These are phyloP conservation scores for Phalacrocorax carbo DNA, from an alignment of 2,113 vertebrate genomes.

Conservation along the genomic window DNA sequence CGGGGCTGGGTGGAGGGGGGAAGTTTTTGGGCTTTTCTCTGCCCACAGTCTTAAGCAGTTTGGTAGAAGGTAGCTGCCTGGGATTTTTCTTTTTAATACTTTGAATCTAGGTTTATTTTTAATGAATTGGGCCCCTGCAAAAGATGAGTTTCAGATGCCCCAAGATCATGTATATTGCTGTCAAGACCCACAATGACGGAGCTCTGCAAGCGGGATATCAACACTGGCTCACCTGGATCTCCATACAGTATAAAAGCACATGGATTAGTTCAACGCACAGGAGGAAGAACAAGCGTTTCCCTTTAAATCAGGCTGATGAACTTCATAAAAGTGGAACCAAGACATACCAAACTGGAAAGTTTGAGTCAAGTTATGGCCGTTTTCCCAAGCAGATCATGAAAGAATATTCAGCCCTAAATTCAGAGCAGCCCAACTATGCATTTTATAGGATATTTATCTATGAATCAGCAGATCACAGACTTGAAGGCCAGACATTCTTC, in stretches of 20 bases:
- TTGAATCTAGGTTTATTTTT: neutral
- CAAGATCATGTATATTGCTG: neutral
- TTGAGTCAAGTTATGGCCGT: slow-evolving; percentile 33
- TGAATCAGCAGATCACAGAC: slow-evolving; percentile 55
- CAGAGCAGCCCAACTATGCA: slow-evolving; percentile 19
- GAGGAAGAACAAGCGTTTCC: neutral
- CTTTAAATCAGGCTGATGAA: neutral
- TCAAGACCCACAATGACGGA: neutral
- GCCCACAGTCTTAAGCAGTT: neutral
- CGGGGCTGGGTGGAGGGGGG: accelerated
- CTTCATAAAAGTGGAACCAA: neutral
- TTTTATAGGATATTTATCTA: slow-evolving; percentile 53
- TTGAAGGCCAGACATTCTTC: slow-evolving; percentile 46
- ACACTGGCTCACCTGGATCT: neutral
- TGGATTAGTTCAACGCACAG: accelerated
- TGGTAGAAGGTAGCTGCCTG: neutral
- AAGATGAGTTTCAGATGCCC: neutral
- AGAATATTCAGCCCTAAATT: slow-evolving; percentile 43
- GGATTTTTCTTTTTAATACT: neutral
- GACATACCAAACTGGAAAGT: slow-evolving; percentile 15
- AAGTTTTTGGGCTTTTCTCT: neutral
- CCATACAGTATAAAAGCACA: neutral
- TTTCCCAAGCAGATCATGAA: slow-evolving; percentile 48
- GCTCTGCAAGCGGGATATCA: neutral
- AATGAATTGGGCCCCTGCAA: neutral